These are phyloP conservation scores for Neopipo cinnamomea DNA, from an alignment of 2,113 vertebrate genomes.

Conservation along the genomic window DNA sequence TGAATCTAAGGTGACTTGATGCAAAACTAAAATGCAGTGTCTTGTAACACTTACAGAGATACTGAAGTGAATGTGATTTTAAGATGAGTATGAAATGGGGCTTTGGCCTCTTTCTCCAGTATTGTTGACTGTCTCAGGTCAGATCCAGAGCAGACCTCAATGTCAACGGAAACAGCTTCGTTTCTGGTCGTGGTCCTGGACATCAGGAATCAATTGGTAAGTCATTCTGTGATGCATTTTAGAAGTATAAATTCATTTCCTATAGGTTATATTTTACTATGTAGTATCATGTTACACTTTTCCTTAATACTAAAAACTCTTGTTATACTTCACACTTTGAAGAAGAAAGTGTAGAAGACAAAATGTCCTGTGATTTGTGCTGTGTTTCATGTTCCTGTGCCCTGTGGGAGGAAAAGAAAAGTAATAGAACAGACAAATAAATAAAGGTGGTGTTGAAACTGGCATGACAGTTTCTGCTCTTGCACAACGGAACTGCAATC, in stretches of 20 bases:
- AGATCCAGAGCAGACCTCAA: neutral
- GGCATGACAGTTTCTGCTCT: conserved; percentile 35
- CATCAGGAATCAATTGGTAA: neutral
- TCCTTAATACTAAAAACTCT: neutral
- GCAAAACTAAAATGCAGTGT: neutral
- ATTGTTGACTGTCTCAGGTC: neutral
- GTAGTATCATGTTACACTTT: neutral
- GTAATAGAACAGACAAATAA: conserved; percentile 64
- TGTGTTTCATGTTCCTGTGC: conserved; percentile 44
- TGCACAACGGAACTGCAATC: conserved; percentile 63
- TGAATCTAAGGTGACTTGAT: neutral
- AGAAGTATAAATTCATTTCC: neutral
- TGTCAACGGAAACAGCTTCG: accelerated
- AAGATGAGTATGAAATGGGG: neutral
- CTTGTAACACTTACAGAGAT: neutral
- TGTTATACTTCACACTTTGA: conserved; percentile 6
- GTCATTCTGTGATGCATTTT: neutral
- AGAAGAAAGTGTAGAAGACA: neutral
- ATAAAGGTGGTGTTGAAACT: conserved; percentile 53
- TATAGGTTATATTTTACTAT: neutral
- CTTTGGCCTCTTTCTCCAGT: neutral
- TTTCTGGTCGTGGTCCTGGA: neutral
- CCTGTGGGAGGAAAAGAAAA: conserved; percentile 61
- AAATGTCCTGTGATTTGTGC: conserved; percentile 19
- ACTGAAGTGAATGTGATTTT: neutral